Percentiles rank a stretch among this genome's conserved stretches.
phyloP scores from a whole-genome alignment of 2,888 invertebrate species.

The Drosophila acutilabella region DNA sequence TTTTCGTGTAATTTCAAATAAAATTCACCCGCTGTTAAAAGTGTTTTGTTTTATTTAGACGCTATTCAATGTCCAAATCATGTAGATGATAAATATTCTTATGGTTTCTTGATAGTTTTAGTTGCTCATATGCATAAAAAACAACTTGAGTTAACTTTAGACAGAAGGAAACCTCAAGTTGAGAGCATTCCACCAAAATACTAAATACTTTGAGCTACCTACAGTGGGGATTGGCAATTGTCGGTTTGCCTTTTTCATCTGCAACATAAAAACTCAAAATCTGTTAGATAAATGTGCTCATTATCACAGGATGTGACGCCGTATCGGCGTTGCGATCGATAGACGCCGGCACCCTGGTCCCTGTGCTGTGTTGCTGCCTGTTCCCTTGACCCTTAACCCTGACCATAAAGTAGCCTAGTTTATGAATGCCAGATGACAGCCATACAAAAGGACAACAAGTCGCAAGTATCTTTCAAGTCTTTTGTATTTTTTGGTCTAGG shows the following conservation, averaged over 20 bases:
- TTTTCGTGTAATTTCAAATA: neutral
- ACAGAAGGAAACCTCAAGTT: conserved; percentile 12
- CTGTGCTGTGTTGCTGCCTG: neutral
- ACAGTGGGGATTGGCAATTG: conserved; percentile 37
- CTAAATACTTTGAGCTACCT: conserved; percentile 47
- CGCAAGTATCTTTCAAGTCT: conserved; percentile 9
- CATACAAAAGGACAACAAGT: conserved; percentile 67
- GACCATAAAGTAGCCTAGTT: conserved; percentile 78
- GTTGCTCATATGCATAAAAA: conserved; percentile 53
- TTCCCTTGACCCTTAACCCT: conserved; percentile 10
- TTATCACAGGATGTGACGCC: conserved; percentile 81
- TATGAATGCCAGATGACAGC: conserved; percentile 79
- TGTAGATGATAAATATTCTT: conserved; percentile 22
- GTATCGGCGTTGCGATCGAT: conserved; percentile 74
- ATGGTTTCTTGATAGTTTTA: conserved; percentile 18
- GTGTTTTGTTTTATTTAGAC: conserved; percentile 5
- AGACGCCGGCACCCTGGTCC: conserved; percentile 49
- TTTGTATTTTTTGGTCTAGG: conserved; percentile 35
- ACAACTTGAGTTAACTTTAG: conserved; percentile 16
- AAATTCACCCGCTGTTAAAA: conserved; percentile 28
- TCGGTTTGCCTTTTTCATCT: conserved; percentile 55
- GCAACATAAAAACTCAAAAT: conserved; percentile 30
- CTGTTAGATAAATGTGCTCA: conserved; percentile 78
- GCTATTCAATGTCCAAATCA: conserved; percentile 1
- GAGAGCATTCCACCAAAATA: conserved; percentile 2